Evolutionary conservation across 2,113 vertebrate species (phyloP), one percentile per base, ranked within the genome.

Genomic region (Anser brachyrhynchus): DNA sequence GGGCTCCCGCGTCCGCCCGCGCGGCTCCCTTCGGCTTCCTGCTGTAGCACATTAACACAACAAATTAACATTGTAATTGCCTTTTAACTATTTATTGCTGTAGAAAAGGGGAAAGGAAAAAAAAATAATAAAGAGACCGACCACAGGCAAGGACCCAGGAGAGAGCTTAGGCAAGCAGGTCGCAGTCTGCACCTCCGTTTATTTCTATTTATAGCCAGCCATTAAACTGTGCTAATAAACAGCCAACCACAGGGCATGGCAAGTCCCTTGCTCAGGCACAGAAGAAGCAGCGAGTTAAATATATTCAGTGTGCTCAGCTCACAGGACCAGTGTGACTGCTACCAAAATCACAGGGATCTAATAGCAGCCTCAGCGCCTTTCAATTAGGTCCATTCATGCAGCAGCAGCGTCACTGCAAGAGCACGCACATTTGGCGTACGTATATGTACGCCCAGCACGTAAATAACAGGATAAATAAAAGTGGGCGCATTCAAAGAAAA

Each of bases 21-120:
- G 75, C 83, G 25, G 70, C 4, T 92, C 92, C 89, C 57, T 69
- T 92, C 35, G 91, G 80, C 96, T 96, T 95, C 95, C 97, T 85
- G 98, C 98, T 96, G 97, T 2, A 95, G 93, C 90, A 83, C 92
- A 97, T 98, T 97, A 97, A 70, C 20, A 61, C 90, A 84, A 89
- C 98, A 99, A 98, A 99, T 99, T 99, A 99, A 98, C 99, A 98
- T 98, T 88, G 95, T 98, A 99, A 99, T 99, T 99, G 99, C 98
- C 97, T 99, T 98, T 98, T 98, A 97, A 97, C 97, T 97, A 97
- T 98, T 98, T 97, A 96, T 97, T 97, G 94, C 92, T 88, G 95
- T 96, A 98, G 90, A 86, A 93, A 92, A 67, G 26, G 46, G 31
- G 52, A 65, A 52, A 58, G 16, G 2, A 0, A 3, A 6, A 92